Conservation (phyloP, 2,797 vertebrate genomes). For the Gadopsis bispinosus region DNA sequence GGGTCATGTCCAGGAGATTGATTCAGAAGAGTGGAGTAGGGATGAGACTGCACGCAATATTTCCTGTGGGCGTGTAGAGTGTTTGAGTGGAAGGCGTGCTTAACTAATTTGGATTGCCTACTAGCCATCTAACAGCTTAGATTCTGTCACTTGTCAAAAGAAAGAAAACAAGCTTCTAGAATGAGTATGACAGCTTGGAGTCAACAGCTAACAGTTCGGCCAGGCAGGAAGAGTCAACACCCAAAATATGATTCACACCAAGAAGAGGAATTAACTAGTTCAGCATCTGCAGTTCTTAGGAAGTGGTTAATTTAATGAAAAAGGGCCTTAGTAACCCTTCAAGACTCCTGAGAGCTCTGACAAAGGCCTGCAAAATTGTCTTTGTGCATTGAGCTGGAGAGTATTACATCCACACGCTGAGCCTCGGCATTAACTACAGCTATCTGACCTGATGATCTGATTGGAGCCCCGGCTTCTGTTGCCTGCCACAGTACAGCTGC, state of each 20-base stretch:
- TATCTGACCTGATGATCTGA: slow-evolving; percentile 78
- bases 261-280: slow-evolving; percentile 57
- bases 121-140: slow-evolving; percentile 25
- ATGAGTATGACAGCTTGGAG: slow-evolving; percentile 54
- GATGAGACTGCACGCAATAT: slow-evolving; percentile 34
- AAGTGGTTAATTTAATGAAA: slow-evolving; percentile 61
- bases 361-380: slow-evolving; percentile 55
- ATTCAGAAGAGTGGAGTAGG: slow-evolving; percentile 51
- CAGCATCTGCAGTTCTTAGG: slow-evolving; percentile 21
- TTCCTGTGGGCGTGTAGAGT: slow-evolving; percentile 32
- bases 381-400: slow-evolving; percentile 55
- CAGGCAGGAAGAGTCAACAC: slow-evolving; percentile 11
- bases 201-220: slow-evolving; percentile 32
- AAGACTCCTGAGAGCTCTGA: slow-evolving; percentile 28
- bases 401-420: slow-evolving; percentile 63
- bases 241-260: slow-evolving; percentile 36
- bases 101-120: slow-evolving; percentile 27
- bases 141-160: slow-evolving; percentile 41
- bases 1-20: slow-evolving; percentile 68
- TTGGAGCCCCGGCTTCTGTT: slow-evolving; percentile 75
- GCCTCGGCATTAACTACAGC: slow-evolving; percentile 69
- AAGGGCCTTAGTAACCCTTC: slow-evolving; percentile 46
- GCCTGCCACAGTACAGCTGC: slow-evolving; percentile 77
- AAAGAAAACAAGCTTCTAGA: slow-evolving; percentile 38
- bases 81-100: slow-evolving; percentile 13